Evolutionary conservation across 2,797 vertebrate genomes (phyloP).

Genomic region (Coregonus sp.): DNA sequence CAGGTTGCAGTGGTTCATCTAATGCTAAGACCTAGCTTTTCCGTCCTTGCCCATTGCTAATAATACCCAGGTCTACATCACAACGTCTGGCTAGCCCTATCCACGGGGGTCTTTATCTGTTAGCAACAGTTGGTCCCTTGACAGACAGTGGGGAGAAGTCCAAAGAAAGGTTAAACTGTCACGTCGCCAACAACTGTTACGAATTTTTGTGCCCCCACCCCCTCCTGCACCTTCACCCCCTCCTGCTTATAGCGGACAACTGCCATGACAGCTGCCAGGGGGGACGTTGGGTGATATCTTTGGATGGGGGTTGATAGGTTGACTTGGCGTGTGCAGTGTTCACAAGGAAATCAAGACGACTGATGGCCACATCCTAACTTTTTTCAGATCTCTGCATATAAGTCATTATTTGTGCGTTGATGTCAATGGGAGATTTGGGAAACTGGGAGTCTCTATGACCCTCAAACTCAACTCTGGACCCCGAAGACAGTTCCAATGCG

Average conservation of each 20-base stretch:
- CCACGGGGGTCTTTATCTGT: slow-evolving; percentile 15
- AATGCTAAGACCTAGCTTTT: slow-evolving; percentile 22
- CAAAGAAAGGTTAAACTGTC: slow-evolving; percentile 42
- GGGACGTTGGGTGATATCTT: background rate
- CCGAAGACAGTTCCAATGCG: too few species aligned
- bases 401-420: background rate
- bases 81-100: slow-evolving; percentile 7
- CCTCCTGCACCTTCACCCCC: background rate
- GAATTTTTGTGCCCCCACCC: slow-evolving; percentile 31
- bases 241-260: slow-evolving; percentile 36
- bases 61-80: slow-evolving; percentile 48
- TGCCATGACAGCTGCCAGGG: slow-evolving; percentile 51
- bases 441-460: background rate
- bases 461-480: background rate
- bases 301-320: background rate
- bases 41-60: slow-evolving; percentile 21
- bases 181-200: slow-evolving; percentile 39
- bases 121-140: slow-evolving; percentile 55
- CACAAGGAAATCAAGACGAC: background rate
- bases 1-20: slow-evolving; percentile 25
- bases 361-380: background rate
- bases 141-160: slow-evolving; percentile 35
- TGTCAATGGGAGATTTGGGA: background rate
- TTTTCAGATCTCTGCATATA: background rate
- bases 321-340: background rate